phyloP scores from a whole-genome alignment of 2,797 vertebrate genomes.

The Pyrrhura leucotis region DNA sequence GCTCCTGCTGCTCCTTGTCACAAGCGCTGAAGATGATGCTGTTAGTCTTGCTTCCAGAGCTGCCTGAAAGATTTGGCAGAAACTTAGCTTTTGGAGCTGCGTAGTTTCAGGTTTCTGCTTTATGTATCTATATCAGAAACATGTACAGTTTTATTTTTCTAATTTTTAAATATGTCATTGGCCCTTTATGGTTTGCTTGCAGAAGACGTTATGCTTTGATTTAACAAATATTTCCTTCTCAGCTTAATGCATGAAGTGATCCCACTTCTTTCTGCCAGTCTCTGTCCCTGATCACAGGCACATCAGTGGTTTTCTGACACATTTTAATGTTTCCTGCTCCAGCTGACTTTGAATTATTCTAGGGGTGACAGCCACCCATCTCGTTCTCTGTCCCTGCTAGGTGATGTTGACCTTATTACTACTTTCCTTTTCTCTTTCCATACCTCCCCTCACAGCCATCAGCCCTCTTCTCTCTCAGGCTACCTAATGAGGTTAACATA shows the following conservation, averaged over 20 bases:
- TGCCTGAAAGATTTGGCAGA: neutral
- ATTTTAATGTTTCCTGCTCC: neutral
- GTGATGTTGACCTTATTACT: neutral
- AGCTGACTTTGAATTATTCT: neutral
- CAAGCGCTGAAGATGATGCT: neutral
- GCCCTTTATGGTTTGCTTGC: neutral
- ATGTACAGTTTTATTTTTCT: neutral
- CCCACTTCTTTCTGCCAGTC: neutral
- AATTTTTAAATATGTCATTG: neutral
- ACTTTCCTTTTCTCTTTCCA: neutral
- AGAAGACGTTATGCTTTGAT: neutral
- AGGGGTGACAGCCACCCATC: neutral
- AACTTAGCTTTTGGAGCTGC: neutral
- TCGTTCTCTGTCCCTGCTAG: neutral
- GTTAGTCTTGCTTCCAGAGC: neutral
- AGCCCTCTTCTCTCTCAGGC: neutral
- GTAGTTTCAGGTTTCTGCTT: neutral
- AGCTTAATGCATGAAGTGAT: neutral
- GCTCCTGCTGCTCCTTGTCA: neutral
- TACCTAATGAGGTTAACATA: neutral
- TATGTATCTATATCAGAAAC: neutral
- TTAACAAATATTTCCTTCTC: neutral
- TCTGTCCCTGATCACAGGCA: neutral
- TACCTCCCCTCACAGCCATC: accelerated
- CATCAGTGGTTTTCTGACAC: neutral